phyloP scores from a whole-genome alignment of 2,113 vertebrate species.

The Carassius auratus region DNA sequence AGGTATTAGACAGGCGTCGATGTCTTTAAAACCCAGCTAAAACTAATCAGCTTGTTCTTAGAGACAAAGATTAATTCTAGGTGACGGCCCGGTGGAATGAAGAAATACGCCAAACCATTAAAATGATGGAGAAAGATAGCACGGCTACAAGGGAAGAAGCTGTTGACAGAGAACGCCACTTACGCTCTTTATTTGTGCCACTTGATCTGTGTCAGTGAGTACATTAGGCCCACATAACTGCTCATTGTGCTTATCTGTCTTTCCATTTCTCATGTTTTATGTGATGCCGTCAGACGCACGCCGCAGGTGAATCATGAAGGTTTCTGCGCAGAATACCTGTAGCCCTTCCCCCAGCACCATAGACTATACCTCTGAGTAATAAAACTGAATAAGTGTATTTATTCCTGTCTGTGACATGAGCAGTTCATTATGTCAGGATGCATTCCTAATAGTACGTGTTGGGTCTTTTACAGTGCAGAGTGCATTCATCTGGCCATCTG shows the following conservation, averaged over 20 bases:
- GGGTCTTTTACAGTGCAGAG: constrained; percentile 44
- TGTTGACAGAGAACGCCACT: constrained; percentile 68
- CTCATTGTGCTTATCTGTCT: constrained; percentile 56
- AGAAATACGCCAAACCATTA: constrained; percentile 41
- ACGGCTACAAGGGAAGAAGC: constrained; percentile 51
- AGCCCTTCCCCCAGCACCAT: neutral
- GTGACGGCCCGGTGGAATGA: constrained; percentile 23
- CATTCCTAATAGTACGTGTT: constrained; percentile 48
- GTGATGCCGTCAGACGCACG: constrained; percentile 58
- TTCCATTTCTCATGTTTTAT: constrained; percentile 62
- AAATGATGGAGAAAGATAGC: constrained; percentile 32
- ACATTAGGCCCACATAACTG: constrained; percentile 63
- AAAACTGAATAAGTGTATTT: constrained; percentile 55
- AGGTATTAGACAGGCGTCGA: neutral
- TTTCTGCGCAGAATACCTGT: constrained; percentile 28
- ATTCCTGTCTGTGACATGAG: constrained; percentile 51
- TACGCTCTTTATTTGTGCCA: constrained; percentile 51
- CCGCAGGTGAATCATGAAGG: constrained; percentile 57
- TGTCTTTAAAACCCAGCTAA: neutral
- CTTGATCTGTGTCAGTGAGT: constrained; percentile 70
- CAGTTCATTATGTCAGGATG: constrained; percentile 53
- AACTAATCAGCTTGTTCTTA: constrained; percentile 13
- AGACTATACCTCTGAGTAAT: neutral
- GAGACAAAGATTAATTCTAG: constrained; percentile 39
- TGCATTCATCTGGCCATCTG: constrained; percentile 51